Percentiles rank a stretch among this genome's conserved stretches.
Evolutionary conservation across 1,140 invertebrate genomes (phyloP).

Genomic region (Drosophila murphyi): DNA sequence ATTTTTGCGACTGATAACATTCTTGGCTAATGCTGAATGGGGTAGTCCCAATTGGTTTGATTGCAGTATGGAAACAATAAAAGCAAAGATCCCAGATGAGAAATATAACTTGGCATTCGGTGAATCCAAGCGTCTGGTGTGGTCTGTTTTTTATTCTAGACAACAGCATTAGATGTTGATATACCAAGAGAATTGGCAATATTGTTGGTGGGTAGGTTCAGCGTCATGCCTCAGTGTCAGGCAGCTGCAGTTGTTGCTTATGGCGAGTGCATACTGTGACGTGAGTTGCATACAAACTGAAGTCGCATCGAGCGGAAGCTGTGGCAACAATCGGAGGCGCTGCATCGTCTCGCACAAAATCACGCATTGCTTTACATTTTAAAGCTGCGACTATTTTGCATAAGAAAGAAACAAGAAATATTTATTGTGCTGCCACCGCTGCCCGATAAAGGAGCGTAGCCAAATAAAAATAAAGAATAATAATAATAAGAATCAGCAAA

Average conservation of each 20-base stretch:
- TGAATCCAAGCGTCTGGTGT: neutral
- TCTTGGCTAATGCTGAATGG: neutral
- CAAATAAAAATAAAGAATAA: slow-evolving; percentile 32
- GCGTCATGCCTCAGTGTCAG: slow-evolving; percentile 7
- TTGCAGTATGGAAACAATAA: neutral
- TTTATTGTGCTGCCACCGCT: slow-evolving; percentile 40
- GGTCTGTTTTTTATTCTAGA: neutral
- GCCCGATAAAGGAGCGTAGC: slow-evolving; percentile 18
- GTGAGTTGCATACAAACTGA: slow-evolving; percentile 35
- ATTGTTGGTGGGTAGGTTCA: neutral
- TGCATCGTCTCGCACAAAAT: neutral
- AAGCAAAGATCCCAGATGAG: neutral
- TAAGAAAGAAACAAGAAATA: slow-evolving; percentile 67
- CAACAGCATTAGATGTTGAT: neutral
- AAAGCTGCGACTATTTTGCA: slow-evolving; percentile 54
- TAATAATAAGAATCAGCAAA: slow-evolving; percentile 20
- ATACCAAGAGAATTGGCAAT: neutral
- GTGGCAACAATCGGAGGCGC: slow-evolving; percentile 3
- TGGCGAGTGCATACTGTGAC: slow-evolving; percentile 16
- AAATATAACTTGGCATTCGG: too few species aligned
- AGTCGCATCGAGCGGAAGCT: slow-evolving; percentile 29
- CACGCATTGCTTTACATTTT: slow-evolving; percentile 40
- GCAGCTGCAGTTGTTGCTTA: slow-evolving; percentile 7
- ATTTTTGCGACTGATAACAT: neutral
- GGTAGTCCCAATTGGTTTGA: slow-evolving; percentile 11